Base-by-base conservation (phyloP, 1,140 invertebrate genomes). In the Melanaphis sacchari region DNA sequence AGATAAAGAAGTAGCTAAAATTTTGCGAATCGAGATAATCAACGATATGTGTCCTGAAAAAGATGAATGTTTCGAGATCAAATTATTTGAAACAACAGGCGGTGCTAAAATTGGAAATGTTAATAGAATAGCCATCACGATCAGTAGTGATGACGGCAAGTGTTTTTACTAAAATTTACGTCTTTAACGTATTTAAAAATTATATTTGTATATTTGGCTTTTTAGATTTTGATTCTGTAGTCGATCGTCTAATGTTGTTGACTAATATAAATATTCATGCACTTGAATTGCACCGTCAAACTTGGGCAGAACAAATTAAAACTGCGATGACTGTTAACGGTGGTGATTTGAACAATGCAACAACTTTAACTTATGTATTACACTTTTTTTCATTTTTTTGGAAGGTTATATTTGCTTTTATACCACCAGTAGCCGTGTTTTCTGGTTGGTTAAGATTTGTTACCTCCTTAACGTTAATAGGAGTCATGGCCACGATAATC, bases 381-480 rank as follows among this genome's bases (percentile, higher is more conserved):
- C 99, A 99, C 95, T 98, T 98, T 94, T 95, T 99, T 82, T 99
- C 99, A 21, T 96, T 99, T 87, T 99, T 99, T 95, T 99, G 99
- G 99, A 99, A 99, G 96, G 96, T 96, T 26, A 94, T 97, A 18
- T 97, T 97, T 94, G 95, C 96, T 8, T 94, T 96, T 24, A 95
- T 97, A 24, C 96, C 96, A 18, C 96, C 96, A 7, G 95, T 96
- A 7, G 95, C 94, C 26, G 95, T 96, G 40, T 95, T 95, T 90
- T 96, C 96, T 52, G 97, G 97, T 4, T 97, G 96, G 96, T 93
- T 97, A 31, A 96, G 96, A 89, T 97, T 97, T 95, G 94, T 96
- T 88, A 94, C 96, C 8, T 96, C 97, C 0, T 94, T 97, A 41
- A 94, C 94, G 11, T 94, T 95, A 52, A 97, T 97, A 94, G 96